These are phyloP conservation scores for Drosophila borealis DNA, from an alignment of 2,888 invertebrate species.

Conservation along the genomic window DNA sequence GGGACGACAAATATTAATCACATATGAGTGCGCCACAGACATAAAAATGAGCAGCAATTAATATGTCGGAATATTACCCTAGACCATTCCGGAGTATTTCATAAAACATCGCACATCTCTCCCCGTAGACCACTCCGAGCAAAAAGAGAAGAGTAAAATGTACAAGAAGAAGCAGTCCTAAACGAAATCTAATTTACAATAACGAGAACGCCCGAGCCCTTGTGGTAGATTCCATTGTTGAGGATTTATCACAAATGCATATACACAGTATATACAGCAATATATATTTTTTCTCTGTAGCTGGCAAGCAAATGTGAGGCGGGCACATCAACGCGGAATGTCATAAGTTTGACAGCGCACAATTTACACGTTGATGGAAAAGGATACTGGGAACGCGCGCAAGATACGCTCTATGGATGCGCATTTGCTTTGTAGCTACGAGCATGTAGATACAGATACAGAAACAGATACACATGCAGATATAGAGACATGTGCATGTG, in stretches of 20 bases:
- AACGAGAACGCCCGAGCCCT: slow-evolving; percentile 34
- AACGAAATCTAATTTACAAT: slow-evolving; percentile 76
- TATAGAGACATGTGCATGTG: slow-evolving; percentile 18
- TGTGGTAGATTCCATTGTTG: slow-evolving; percentile 29
- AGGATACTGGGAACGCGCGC: slow-evolving; percentile 59
- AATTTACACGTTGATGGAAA: slow-evolving; percentile 82
- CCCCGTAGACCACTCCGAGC: slow-evolving; percentile 48
- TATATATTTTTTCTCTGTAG: slow-evolving; percentile 32
- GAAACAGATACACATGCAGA: slow-evolving; percentile 28
- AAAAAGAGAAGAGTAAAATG: slow-evolving; percentile 6
- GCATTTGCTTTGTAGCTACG: slow-evolving; percentile 9
- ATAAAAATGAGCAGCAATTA: slow-evolving; percentile 74
- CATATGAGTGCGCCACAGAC: slow-evolving; percentile 62
- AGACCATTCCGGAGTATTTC: slow-evolving; percentile 1
- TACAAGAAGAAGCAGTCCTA: slow-evolving; percentile 34
- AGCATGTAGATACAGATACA: slow-evolving; percentile 28
- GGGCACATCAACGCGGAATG: slow-evolving; percentile 67
- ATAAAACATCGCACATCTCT: slow-evolving; percentile 13
- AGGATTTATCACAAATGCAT: slow-evolving; percentile 2
- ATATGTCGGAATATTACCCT: slow-evolving; percentile 56
- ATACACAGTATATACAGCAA: slow-evolving; percentile 37
- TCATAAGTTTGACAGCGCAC: slow-evolving; percentile 80
- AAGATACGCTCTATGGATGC: slow-evolving; percentile 31
- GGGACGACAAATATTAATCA: slow-evolving; percentile 76
- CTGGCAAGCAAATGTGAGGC: slow-evolving; percentile 60